phyloP scores from a whole-genome alignment of 1,140 invertebrate species.

The Drosophila insularis region DNA sequence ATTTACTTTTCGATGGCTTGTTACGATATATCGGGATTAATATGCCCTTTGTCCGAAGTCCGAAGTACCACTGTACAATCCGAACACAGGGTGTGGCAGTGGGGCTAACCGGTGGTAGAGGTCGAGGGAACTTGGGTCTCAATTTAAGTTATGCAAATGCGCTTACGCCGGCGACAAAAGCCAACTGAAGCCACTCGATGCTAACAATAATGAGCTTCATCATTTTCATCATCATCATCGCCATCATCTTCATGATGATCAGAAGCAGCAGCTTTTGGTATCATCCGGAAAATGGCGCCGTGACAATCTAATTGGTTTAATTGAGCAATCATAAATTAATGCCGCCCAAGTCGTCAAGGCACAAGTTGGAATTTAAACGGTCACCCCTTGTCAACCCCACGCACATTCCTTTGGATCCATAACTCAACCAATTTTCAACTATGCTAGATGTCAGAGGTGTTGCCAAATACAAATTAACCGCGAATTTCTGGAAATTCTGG shows the following conservation, averaged over 20 bases:
- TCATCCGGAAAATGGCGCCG: slow-evolving; percentile 21
- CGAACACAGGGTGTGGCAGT: not conserved
- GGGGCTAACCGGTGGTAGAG: not conserved
- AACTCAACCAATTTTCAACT: not conserved
- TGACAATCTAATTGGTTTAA: slow-evolving; percentile 67
- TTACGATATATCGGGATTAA: not conserved
- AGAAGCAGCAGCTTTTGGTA: slow-evolving; percentile 7
- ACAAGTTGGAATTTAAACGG: slow-evolving; percentile 14
- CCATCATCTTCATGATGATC: slow-evolving; percentile 4
- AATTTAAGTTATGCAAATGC: slow-evolving; percentile 75
- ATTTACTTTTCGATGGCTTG: no score
- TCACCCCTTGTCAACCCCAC: not conserved
- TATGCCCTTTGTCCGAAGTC: not conserved
- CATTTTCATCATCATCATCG: slow-evolving; percentile 14
- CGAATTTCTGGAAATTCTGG: slow-evolving; percentile 39
- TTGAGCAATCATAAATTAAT: slow-evolving; percentile 78
- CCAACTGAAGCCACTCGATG: slow-evolving; percentile 41
- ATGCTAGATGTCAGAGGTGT: slow-evolving; percentile 34
- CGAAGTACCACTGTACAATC: no score
- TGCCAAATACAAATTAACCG: slow-evolving; percentile 66
- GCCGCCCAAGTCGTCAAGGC: slow-evolving; percentile 5
- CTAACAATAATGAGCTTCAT: slow-evolving; percentile 55
- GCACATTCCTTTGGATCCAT: not conserved
- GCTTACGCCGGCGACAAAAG: slow-evolving; percentile 62
- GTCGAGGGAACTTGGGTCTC: slow-evolving; percentile 5